phyloP scores from a whole-genome alignment of 2,797 vertebrate genomes.

The Clamator glandarius region DNA sequence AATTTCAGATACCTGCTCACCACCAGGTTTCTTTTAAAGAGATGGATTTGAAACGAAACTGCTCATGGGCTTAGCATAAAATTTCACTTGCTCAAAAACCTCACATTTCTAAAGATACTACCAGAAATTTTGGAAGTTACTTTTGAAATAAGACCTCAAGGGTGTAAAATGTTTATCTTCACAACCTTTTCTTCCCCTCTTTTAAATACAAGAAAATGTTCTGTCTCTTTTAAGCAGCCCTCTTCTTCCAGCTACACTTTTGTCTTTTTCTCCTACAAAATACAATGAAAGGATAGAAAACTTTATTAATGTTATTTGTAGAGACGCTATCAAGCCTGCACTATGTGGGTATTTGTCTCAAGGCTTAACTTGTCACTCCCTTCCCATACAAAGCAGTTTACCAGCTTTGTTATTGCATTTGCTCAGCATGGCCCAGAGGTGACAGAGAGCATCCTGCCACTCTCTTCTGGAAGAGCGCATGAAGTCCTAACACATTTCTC shows the following conservation, averaged over 20 bases:
- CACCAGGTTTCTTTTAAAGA: not conserved
- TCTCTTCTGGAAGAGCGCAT: not conserved
- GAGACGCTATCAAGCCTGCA: not conserved
- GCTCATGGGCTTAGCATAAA: not conserved
- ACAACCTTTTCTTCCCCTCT: not conserved
- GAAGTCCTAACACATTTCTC: constrained; percentile 47
- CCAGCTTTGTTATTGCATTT: not conserved
- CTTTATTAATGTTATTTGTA: not conserved
- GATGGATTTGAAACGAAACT: not conserved
- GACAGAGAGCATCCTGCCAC: not conserved
- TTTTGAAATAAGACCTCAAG: not conserved
- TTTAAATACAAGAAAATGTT: not conserved
- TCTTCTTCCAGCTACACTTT: not conserved
- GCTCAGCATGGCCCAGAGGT: not conserved
- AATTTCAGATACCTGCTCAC: not conserved
- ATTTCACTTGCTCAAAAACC: not conserved
- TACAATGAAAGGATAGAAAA: not conserved
- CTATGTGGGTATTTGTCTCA: not conserved
- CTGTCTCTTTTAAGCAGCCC: not conserved
- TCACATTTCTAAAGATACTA: not conserved
- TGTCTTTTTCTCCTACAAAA: not conserved
- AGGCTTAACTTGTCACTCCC: not conserved
- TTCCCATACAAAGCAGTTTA: not conserved
- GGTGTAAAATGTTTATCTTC: not conserved
- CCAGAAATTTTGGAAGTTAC: not conserved